These are phyloP conservation scores for Tachystola acroxantha DNA, from an alignment of 2,888 invertebrate genomes.

Conservation along the genomic window DNA sequence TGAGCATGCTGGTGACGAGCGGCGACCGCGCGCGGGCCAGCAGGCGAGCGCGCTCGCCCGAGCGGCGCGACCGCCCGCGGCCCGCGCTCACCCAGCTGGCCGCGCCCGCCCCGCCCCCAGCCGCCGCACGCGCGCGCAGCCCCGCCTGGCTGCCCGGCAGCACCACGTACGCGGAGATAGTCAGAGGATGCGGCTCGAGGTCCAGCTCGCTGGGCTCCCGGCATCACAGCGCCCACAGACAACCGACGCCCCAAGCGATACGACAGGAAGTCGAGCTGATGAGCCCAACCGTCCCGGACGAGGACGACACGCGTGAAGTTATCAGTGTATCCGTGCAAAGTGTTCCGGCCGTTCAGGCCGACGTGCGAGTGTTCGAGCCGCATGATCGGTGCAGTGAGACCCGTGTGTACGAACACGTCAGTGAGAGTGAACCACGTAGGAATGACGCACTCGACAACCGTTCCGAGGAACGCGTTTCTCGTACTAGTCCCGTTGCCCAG, in stretches of 20 bases:
- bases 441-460: constrained; percentile 35
- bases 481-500: constrained; percentile 14
- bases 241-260: constrained; percentile 19
- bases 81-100: constrained; percentile 1
- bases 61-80: constrained; percentile 19
- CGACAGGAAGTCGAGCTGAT: too few species aligned
- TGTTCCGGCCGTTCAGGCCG: constrained; percentile 34
- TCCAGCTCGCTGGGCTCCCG: constrained; percentile 50
- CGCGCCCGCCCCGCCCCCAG: constrained; percentile 33
- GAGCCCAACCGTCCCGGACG: constrained; percentile 20
- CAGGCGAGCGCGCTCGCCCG: constrained; percentile 17
- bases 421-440: constrained; percentile 57
- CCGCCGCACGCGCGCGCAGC: constrained; percentile 76
- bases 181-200: constrained; percentile 78
- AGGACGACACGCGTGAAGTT: constrained; percentile 26
- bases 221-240: constrained; percentile 31
- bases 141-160: constrained; percentile 87
- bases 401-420: constrained; percentile 40
- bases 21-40: constrained; percentile 38
- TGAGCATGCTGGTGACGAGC: constrained; percentile 52
- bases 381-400: constrained; percentile 42
- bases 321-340: constrained; percentile 35
- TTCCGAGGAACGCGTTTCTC: constrained; percentile 21
- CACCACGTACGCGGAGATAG: constrained; percentile 88
- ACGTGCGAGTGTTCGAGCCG: constrained; percentile 25